These are phyloP conservation scores for Aptenodytes patagonicus DNA, from an alignment of 2,113 vertebrate species.

Conservation along the genomic window DNA sequence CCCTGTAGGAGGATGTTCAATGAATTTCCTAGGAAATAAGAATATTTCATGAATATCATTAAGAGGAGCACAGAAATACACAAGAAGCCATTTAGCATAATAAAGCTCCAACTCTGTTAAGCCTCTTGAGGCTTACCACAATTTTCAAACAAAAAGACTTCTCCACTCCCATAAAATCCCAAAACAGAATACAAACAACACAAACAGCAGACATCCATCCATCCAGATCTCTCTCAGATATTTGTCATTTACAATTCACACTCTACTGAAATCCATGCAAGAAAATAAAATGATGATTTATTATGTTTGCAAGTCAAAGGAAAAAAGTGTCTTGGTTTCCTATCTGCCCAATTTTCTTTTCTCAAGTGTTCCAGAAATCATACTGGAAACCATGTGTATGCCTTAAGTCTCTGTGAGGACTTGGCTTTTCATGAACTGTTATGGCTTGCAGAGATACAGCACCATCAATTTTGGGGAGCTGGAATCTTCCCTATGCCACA, in stretches of 20 bases:
- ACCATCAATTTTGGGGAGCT: not conserved
- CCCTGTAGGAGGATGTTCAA: not conserved
- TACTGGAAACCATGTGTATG: not conserved
- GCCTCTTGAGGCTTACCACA: not conserved
- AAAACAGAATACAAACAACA: not conserved
- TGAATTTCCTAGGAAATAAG: not conserved
- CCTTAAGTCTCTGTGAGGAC: not conserved
- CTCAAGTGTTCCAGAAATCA: not conserved
- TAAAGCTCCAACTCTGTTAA: not conserved
- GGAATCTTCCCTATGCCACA: not conserved
- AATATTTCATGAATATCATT: constrained; percentile 5
- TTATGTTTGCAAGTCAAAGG: not conserved
- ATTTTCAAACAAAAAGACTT: constrained; percentile 14
- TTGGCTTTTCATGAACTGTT: not conserved
- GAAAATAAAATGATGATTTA: not conserved
- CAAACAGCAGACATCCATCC: not conserved
- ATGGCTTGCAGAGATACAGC: not conserved
- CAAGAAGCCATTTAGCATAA: constrained; percentile 13
- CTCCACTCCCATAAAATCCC: not conserved
- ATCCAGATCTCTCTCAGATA: not conserved
- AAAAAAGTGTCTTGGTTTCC: not conserved
- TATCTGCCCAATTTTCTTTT: not conserved
- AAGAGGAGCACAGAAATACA: not conserved
- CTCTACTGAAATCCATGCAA: not conserved
- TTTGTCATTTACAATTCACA: not conserved